Base-by-base conservation (phyloP, 1,140 invertebrate genomes). In the Danaus melanippus region DNA sequence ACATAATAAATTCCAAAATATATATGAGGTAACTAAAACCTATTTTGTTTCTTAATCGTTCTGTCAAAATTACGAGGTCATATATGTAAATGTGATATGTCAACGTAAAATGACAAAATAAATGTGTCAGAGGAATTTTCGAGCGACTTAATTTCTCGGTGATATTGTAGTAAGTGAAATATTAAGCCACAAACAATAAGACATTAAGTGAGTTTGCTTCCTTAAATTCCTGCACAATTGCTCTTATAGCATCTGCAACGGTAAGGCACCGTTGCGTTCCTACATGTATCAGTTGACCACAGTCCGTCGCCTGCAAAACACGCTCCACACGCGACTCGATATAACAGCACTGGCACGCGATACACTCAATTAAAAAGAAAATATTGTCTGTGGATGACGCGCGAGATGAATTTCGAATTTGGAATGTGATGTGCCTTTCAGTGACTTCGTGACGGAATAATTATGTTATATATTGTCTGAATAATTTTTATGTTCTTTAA, bases 211-310 rank as follows among this genome's bases (percentile, higher is more conserved):
- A 32, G 21, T 32, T 32, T 32, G 21, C 21, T 32, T 32, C 21
- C 21, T 32, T 32, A 32, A 32, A 32, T 32, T 32, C 21, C 21
- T 32, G 4, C 21, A 32, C 21, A 32, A 32, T 32, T 32, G 21
- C 21, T 32, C 21, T 32, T 32, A 32, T 32, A 32, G 42, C 42
- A 59, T 47, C 32, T 39, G 11, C 42, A 54, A 60, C 58, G 58
- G 58, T 60, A 60, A 55, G 58, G 53, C 58, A 60, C 58, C 58
- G 58, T 60, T 60, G 44, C 40, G 15, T 21, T 11, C 11, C 42
- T 12, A 53, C 61, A 49, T 56, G 60, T 46, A 47, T 42, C 71
- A 82, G 77, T 84, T 84, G 81, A 84, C 81, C 81, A 84, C 61
- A 58, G 81, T 81, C 81, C 81, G 76, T 76, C 77, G 69, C 56